A percentile compares a stretch with the other conserved stretches of the same genome.
phyloP scores from a whole-genome alignment of 2,888 invertebrate genomes.

The Cephalotes varians region DNA sequence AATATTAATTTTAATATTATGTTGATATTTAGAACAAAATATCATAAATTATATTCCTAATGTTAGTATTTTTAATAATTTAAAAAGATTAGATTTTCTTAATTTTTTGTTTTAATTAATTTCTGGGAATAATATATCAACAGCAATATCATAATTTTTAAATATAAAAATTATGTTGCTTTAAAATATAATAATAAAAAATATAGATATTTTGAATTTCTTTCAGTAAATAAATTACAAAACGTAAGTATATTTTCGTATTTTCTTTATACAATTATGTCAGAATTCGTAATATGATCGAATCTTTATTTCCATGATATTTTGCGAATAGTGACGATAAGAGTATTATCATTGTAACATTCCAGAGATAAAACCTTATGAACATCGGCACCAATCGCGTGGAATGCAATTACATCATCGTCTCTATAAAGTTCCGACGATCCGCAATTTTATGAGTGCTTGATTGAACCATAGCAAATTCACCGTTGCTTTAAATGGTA shows the following conservation, averaged over 20 bases:
- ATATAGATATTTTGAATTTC: not conserved
- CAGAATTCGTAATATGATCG: not conserved
- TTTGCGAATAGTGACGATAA: constrained; percentile 15
- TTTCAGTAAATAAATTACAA: not conserved
- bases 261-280: not conserved
- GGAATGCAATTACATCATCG: constrained; percentile 49
- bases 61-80: not conserved
- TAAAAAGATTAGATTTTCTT: not conserved
- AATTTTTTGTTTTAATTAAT: not conserved
- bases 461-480: constrained; percentile 16
- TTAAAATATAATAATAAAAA: not conserved
- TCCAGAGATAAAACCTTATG: constrained; percentile 19
- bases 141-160: not conserved
- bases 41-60: not conserved
- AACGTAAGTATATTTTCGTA: not conserved
- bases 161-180: not conserved
- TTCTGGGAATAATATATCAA: not conserved
- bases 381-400: constrained; percentile 14
- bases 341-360: constrained; percentile 28
- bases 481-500: not conserved
- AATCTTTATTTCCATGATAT: not conserved
- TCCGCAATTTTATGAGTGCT: constrained; percentile 11
- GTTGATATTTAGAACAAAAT: not conserved
- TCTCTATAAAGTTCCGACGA: constrained; percentile 12
- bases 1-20: not conserved